Evolutionary conservation across 2,113 vertebrate species (phyloP).

Genomic region (Semnornis frantzii): DNA sequence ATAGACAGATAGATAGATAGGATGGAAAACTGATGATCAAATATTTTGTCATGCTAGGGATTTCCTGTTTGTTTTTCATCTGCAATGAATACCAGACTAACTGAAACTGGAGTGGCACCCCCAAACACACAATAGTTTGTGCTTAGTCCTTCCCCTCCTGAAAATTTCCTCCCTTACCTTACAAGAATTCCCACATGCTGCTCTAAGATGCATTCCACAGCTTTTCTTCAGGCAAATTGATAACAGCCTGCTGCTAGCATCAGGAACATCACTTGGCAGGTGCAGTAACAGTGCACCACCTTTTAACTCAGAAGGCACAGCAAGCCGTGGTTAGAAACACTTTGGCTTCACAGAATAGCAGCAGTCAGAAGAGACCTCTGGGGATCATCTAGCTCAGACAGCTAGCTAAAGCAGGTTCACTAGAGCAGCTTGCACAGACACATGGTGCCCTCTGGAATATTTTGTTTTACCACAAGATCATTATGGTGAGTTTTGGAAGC

Average conservation of each 20-base stretch:
- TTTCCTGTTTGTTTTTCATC: background rate
- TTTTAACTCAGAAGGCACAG: background rate
- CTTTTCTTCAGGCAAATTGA: background rate
- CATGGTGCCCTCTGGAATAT: no score
- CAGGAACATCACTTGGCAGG: rapidly evolving
- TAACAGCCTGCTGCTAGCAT: background rate
- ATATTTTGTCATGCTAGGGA: background rate
- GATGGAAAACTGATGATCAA: background rate
- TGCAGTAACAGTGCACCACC: background rate
- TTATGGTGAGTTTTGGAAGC: no score
- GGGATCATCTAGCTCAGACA: no score
- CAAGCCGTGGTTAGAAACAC: background rate
- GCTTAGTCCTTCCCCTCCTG: background rate
- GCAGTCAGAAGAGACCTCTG: no score
- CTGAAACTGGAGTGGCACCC: background rate
- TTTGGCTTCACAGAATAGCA: background rate
- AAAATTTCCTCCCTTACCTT: background rate
- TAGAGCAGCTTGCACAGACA: no score
- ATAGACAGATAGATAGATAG: no score
- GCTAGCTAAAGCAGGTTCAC: no score
- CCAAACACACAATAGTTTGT: background rate
- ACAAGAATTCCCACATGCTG: background rate
- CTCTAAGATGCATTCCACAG: background rate
- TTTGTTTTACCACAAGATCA: no score
- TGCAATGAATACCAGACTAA: background rate